Evolutionary conservation across 23 tunicate species (phyloP), one percentile per base, ranked within the genome.

Genomic region (Aplidium turbinatum): DNA sequence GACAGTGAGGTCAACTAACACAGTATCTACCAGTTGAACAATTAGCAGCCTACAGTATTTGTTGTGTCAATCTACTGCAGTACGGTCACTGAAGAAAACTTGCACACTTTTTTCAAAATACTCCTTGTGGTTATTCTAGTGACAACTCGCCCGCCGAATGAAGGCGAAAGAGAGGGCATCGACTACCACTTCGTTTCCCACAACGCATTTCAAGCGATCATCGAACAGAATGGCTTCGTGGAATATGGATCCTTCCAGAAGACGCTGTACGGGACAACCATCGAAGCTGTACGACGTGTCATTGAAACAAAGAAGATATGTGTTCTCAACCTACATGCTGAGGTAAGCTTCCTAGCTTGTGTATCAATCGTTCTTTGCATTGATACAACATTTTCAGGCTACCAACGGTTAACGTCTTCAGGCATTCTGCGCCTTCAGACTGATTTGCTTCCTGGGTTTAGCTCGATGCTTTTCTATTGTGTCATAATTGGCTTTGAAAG

Each of bases 191-290:
- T 79, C 72, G 76, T 93, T 3, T 56, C 93, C 6, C 19, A 67
- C 32, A 57, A 75, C 4, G 77, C 72, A 26, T 93, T 93, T 34
- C 83, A 81, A 58, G 47, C 76, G 46, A 80, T 85, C 75, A 68
- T 67, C 25, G 60, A 47, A 3, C 16, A 66, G 3, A 75, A 78
- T 1, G 79, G 76, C 34, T 95, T 88, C 46, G 71, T 95, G 20
- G 99, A 95, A 55, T 80, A 73, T 35, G 99, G 96, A 60, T 46
- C 89, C 4, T 95, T 60, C 57, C 87, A 85, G 76, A 89, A 88
- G 58, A 71, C 68, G 22, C 80, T 95, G 58, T 95, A 88, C 56
- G 99, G 96, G 39, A 95, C 99, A 0, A 72, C 92, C 18, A 64
- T 95, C 4, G 72, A 78, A 19, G 58, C 81, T 19, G 84, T 95